Conservation (phyloP, 1,140 invertebrate genomes). For the Periplaneta americana region DNA sequence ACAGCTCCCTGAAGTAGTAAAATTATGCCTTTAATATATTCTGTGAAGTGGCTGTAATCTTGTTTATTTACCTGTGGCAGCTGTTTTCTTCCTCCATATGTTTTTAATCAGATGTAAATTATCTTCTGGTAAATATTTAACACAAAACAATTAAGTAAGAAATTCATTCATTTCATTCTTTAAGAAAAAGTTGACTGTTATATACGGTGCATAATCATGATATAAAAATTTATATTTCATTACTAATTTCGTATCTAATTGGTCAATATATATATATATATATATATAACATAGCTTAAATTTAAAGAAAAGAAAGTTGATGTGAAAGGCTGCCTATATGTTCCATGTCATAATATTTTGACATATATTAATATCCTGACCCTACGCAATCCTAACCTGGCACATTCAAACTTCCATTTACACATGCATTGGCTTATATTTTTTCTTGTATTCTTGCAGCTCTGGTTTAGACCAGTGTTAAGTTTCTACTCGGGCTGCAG, state of each 20-base stretch:
- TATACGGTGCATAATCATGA: no score
- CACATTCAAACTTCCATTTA: background rate
- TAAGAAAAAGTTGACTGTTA: no score
- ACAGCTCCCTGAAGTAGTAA: background rate
- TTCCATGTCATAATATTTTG: background rate
- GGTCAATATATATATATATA: no score
- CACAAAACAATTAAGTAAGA: background rate
- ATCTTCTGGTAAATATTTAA: background rate
- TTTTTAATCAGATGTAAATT: background rate
- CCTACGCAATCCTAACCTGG: background rate
- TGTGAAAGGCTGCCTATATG: background rate
- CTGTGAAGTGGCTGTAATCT: background rate
- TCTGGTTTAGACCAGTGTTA: background rate
- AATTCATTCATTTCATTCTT: background rate
- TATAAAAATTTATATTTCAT: no score
- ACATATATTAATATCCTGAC: no score
- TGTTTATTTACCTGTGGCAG: background rate
- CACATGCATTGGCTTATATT: background rate
- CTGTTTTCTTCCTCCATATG: background rate
- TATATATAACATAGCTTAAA: no score
- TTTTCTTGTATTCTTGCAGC: background rate
- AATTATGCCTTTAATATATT: background rate
- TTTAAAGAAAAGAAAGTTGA: background rate
- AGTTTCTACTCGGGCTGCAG: background rate
- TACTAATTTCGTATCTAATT: no score